Evolutionary conservation across 2,113 vertebrate species (phyloP), one percentile per base, ranked within the genome.

Genomic region (Sylvietta virens): DNA sequence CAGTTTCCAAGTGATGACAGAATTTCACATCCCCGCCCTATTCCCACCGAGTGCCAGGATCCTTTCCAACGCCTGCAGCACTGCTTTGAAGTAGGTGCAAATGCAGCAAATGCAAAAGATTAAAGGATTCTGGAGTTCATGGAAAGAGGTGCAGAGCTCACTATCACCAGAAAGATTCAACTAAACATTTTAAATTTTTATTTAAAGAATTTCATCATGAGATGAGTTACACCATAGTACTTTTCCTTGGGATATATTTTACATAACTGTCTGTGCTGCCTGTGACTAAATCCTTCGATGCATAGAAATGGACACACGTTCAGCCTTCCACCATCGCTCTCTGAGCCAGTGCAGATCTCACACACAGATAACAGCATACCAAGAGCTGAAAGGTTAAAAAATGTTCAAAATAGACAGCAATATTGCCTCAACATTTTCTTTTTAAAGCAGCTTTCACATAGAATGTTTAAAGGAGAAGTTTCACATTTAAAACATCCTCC

Each of bases 81-180:
- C 74, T 27, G 77, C 96, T 97, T 97, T 97, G 93, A 97, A 90
- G 92, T 96, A 90, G 90, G 85, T 90, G 92, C 79, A 90, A 90
- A 23, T 92, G 94, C 92, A 95, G 93, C 90, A 93, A 95, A 93
- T 88, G 90, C 92, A 92, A 86, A 92, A 96, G 94, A 97, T 97
- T 92, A 97, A 96, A 96, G 95, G 88, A 88, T 86, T 90, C 82
- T 74, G 39, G 88, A 92, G 92, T 64, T 95, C 85, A 64, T 5
- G 56, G 60, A 77, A 45, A 88, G 88, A 90, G 85, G 76, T 56
- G 70, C 79, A 71, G 69, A 94, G 72, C 88, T 96, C 81, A 14
- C 76, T 74, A 81, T 78, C 85, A 67, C 74, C 74, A 64, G 24
- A 21, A 51, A 94, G 86, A 90, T 74, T 88, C 80, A 65, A 57